phyloP scores from a whole-genome alignment of 1,140 invertebrate species.

The Neodiprion lecontei region DNA sequence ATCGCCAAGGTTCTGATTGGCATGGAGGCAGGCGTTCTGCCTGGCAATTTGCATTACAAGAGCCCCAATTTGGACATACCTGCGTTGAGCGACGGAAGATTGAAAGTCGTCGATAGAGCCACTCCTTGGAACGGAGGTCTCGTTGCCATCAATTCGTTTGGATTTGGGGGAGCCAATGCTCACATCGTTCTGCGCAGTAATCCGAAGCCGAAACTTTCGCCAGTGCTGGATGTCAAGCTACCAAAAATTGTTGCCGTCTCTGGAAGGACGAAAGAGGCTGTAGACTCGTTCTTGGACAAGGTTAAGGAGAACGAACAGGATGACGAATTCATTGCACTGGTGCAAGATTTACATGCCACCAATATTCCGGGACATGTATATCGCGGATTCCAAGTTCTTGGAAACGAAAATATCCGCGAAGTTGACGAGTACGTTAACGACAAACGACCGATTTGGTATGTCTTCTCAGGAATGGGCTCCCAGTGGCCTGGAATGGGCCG shows the following conservation, averaged over 20 bases:
- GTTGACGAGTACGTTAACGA: conserved; percentile 56
- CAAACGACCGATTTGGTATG: conserved; percentile 86
- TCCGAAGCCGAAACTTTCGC: conserved; percentile 70
- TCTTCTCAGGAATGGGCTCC: conserved; percentile 96
- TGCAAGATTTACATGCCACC: conserved; percentile 76
- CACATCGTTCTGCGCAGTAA: conserved; percentile 87
- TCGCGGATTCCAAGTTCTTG: conserved; percentile 80
- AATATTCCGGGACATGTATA: conserved; percentile 75
- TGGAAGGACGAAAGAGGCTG: conserved; percentile 85
- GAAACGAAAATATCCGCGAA: conserved; percentile 54
- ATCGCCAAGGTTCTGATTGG: conserved; percentile 90
- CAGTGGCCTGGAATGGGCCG: conserved; percentile 96
- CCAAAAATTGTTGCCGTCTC: conserved; percentile 81
- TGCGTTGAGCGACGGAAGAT: conserved; percentile 81
- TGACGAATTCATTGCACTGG: conserved; percentile 78
- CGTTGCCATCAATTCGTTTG: conserved; percentile 93
- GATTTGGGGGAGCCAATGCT: conserved; percentile 97
- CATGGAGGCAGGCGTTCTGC: conserved; percentile 88
- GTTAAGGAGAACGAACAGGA: conserved; percentile 68
- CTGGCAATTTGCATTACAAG: conserved; percentile 89
- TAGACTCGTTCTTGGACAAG: conserved; percentile 72
- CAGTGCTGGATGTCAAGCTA: conserved; percentile 60
- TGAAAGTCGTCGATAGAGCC: conserved; percentile 85
- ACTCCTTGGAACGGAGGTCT: conserved; percentile 85
- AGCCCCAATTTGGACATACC: conserved; percentile 89